Base-by-base conservation (phyloP, 1,140 invertebrate genomes). In the Leptonema lineaticorne region DNA sequence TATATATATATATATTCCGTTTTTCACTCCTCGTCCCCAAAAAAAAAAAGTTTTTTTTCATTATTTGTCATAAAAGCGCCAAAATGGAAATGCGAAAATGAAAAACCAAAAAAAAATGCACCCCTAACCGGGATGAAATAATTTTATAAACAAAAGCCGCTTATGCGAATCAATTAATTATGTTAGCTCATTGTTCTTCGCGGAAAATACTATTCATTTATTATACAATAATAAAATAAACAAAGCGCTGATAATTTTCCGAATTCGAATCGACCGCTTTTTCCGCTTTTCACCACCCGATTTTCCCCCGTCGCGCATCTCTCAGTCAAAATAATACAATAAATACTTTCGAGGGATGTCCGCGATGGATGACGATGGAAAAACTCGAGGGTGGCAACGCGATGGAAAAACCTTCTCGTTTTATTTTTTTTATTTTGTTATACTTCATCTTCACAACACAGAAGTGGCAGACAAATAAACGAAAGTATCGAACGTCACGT, bases 401-500 rank as follows among this genome's bases (percentile, higher is more conserved):
- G 20, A 16, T 53, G 48, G 4, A 53, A 20, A 53, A 18, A 22
- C 16, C n/a, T n/a, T n/a, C n/a, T 18, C 48, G 11, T 8, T 22
- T 53, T 18, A 20, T 18, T 6, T 26, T 2, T 26, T 53, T 16
- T 16, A 26, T 11, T 53, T 22, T 6, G 16, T 20, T 20, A 3
- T 16, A 20, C 1, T 22, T 26, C 4, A 20, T 16, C 9, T 48
- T 4, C 16, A 22, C 5, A 20, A 6, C 16, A 18, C 16, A 11
- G 56, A 27, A 56, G 63, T n/a, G 65, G 11, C 26, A 58, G 41
- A 56, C 24, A 67, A 58, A 67, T 16, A 37, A 48, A 26, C 16
- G 58, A 62, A n/a, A n/a, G n/a, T n/a, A 41, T 37, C 28, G 7
- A 29, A 53, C 28, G 62, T 69, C 67, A 69, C 67, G 67, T 63